phyloP scores from a whole-genome alignment of 2,888 invertebrate genomes.

The Autographa pulchrina region DNA sequence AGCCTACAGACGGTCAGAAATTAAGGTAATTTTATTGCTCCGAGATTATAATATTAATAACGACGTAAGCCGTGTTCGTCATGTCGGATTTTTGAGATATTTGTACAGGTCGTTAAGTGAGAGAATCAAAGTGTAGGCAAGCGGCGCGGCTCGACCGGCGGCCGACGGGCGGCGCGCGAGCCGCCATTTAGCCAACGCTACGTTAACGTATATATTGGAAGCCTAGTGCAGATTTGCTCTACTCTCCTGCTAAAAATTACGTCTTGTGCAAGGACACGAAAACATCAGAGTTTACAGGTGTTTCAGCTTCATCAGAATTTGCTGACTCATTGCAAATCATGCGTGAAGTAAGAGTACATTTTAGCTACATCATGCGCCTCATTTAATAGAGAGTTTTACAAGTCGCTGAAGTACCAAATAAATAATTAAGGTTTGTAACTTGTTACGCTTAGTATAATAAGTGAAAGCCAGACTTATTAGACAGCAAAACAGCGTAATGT shows the following conservation, averaged over 20 bases:
- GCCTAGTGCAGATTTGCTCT: not conserved
- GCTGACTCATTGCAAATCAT: slow-evolving; percentile 1
- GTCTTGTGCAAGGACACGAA: not conserved
- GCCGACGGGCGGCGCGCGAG: slow-evolving; percentile 22
- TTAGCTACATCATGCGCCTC: slow-evolving; percentile 4
- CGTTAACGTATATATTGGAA: not conserved
- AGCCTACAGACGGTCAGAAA: slow-evolving; percentile 21
- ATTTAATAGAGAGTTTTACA: not conserved
- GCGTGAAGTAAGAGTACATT: not conserved
- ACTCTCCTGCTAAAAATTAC: not conserved
- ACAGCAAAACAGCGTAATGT: too few relatives aligned
- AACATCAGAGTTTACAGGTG: not conserved
- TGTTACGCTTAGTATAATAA: too few relatives aligned
- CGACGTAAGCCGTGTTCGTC: slow-evolving; percentile 21
- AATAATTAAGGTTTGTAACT: not conserved
- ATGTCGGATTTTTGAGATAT: slow-evolving; percentile 38
- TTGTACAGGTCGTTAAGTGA: slow-evolving; percentile 19
- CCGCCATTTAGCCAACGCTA: not conserved
- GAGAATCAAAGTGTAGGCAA: slow-evolving; percentile 13
- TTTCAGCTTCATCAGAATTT: not conserved
- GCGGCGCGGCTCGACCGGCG: slow-evolving; percentile 12
- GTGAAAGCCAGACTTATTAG: too few relatives aligned
- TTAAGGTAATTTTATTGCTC: slow-evolving; percentile 52
- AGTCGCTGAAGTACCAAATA: not conserved
- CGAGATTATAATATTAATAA: slow-evolving; percentile 21